Base-by-base conservation (phyloP, 2,888 invertebrate species). In the Microctonus brassicae region DNA sequence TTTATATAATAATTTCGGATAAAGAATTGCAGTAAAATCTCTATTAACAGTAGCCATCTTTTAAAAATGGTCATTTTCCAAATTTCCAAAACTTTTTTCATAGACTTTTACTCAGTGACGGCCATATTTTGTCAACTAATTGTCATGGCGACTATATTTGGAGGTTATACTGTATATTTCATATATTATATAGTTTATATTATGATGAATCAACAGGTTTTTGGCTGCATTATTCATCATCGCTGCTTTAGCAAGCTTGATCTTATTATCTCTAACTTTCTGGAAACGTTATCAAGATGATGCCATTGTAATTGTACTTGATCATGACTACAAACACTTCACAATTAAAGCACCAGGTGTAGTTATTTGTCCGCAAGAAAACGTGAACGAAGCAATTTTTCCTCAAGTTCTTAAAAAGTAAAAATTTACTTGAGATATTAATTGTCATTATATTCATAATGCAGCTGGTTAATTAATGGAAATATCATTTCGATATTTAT, bases 261-360 rank as follows among this genome's bases (percentile, higher is more conserved):
- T 79, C 1, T 57, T 65, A 1, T 62, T 82, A n/a, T 82, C 83
- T 0, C 5, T 73, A 11, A 58, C 70, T 1, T 82, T 80, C 34
- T 84, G 84, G 83, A 0, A 71, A 0, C 79, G 82, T 11, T 83
- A 78, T 65, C 80, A 81, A 53, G 34, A 80, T 57, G 47, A 76
- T 3, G 74, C 83, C 0, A 78, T 78, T 0, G 78, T 80, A 4
- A 75, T 80, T 4, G 72, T 79, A 9, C 61, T 83, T 3, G 70
- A 82, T 55, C 77, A 72, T 39, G 72, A 82, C 69, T 78, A 70
- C 33, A 68, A 75, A 7, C 64, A 65, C 20, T 83, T 79, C 33
- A 92, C 92, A 79, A 92, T 94, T 1, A 91, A 92, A 0, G 93
- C 93, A 78, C 94, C 94, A 0, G 89, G 91, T 36, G 88, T 92